Base-by-base conservation (phyloP, 2,888 invertebrate species). In the Periphyllus acericola region DNA sequence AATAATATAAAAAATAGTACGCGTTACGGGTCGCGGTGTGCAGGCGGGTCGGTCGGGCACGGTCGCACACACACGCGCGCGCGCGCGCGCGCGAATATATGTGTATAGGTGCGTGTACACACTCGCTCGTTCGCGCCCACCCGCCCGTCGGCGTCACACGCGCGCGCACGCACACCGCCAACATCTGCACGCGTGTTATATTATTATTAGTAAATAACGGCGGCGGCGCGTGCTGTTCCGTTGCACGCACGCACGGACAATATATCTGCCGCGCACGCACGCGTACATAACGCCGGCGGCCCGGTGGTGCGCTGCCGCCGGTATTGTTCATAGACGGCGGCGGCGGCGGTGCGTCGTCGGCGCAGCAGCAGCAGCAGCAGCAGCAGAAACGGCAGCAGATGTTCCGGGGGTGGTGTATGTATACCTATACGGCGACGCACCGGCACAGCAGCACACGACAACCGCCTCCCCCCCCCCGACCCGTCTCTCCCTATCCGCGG, bases 141-240 rank as follows among this genome's bases (percentile, higher is more conserved):
- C 46, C 46, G 46, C 46, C 46, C 14, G 11, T 14, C 25, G 9
- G 68, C 46, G 25, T n/a, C 52, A 19, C 40, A 14, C 76, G n/a
- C 52, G 5, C 78, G 78, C n/a, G 52, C 29, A 1, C 78, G 46
- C 32, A 29, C 40, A 3, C 32, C 81, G 21, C 9, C 72, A 25
- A 74, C 74, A 55, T 32, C 82, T 82, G 83, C 74, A 21, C 74
- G 74, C 55, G 83, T n/a, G 74, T 55, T 46, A 52, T 82, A 68
- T 82, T 81, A 72, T 83, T 83, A 79, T 79, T 79, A 66, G 80
- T 80, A 80, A 66, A 80, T 66, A 81, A 81, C 40, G 68, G 66
- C 34, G 34, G 25, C 55, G 55, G 55, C 78, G 46, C 79, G 79
- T 60, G 79, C 60, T 55, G 79, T 60, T 52, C 46, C 4, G 78